phyloP scores from a whole-genome alignment of 2,797 vertebrate species.

The Poecilia velifera region DNA sequence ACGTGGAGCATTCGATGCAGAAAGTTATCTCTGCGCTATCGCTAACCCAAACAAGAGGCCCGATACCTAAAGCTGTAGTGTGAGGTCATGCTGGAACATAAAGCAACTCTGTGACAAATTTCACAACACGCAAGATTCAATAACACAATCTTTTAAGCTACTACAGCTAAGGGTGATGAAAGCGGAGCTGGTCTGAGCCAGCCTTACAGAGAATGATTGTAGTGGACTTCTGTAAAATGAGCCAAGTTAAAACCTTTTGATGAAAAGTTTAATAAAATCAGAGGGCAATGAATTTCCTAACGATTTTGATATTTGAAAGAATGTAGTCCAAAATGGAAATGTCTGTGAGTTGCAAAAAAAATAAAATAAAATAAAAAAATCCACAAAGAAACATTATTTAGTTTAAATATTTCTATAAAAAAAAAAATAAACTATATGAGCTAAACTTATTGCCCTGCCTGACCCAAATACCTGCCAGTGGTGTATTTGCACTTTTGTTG shows the following conservation, averaged over 20 bases:
- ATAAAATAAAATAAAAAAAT: too few relatives aligned
- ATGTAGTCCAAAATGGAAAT: background rate
- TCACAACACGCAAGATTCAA: slow-evolving; percentile 49
- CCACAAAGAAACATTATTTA: background rate
- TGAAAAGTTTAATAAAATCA: background rate
- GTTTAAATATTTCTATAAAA: background rate
- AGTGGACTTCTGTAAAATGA: slow-evolving; percentile 10
- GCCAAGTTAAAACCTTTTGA: background rate
- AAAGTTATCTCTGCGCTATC: background rate
- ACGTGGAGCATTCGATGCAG: slow-evolving; percentile 1
- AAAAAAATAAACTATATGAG: background rate
- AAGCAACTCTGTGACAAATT: slow-evolving; percentile 27
- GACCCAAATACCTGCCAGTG: slow-evolving; percentile 3
- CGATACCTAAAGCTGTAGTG: background rate
- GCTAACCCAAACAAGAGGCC: slow-evolving; percentile 8
- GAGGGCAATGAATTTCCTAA: background rate
- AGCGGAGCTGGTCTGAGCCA: slow-evolving; percentile 17
- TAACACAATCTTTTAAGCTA: slow-evolving; percentile 57
- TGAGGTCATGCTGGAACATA: slow-evolving; percentile 15
- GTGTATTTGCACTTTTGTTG: slow-evolving; percentile 8
- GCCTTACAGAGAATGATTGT: slow-evolving; percentile 11
- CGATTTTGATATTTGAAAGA: background rate
- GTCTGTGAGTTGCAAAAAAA: background rate
- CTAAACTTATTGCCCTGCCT: background rate
- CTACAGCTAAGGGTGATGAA: slow-evolving; percentile 45